Evolutionary conservation across 2,113 vertebrate species (phyloP).

Genomic region (Passer domesticus): DNA sequence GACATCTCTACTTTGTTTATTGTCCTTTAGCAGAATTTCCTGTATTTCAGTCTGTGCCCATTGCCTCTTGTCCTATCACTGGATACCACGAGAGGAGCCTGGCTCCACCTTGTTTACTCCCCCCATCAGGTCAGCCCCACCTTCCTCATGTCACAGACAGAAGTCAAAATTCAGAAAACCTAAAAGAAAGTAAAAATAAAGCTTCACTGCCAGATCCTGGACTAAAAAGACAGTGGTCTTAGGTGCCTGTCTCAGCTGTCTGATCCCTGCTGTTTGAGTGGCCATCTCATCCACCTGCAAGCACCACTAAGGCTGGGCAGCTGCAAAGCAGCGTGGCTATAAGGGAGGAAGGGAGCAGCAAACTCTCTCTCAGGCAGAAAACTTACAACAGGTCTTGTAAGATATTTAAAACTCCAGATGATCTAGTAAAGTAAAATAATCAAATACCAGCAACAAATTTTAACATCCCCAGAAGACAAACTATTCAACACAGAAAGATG

Average conservation of each 20-base stretch:
- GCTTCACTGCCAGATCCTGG: not conserved
- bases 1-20: not conserved
- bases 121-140: not conserved
- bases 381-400: not conserved
- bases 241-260: not conserved
- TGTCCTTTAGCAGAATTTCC: not conserved
- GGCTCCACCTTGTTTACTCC: not conserved
- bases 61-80: not conserved
- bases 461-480: not conserved
- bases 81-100: not conserved
- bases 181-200: not conserved
- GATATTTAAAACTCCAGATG: not conserved
- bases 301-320: not conserved
- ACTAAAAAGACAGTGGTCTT: not conserved
- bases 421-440: not conserved
- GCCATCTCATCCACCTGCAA: not conserved
- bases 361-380: not conserved
- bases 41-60: not conserved
- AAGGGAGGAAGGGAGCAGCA: not conserved
- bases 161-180: not conserved
- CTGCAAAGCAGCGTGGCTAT: not conserved
- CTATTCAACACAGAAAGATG: not conserved
- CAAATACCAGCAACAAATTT: not conserved
- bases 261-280: not conserved
- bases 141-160: not conserved